Evolutionary conservation across 2,797 vertebrate species (phyloP), one percentile per base, ranked within the genome.

Genomic region (Ambastaia sidthimunki): DNA sequence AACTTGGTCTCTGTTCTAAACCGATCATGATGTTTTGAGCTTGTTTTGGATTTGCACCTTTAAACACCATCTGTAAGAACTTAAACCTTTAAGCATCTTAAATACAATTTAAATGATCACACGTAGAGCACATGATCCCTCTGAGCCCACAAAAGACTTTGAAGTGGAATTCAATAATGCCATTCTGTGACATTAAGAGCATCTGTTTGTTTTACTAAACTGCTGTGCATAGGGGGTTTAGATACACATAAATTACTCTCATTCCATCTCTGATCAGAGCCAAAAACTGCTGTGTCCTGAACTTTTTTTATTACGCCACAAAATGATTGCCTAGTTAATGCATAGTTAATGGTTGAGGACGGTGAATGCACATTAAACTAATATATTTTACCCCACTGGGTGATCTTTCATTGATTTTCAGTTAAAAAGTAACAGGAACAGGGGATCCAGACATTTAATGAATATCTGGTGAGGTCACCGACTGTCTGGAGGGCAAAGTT

Each of bases 401-500:
- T 62, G 79, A 80, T 62, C 55, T 71, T 73, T 47, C 7, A 76
- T 85, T 34, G 74, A 72, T 70, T 80, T 77, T 25, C 7, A 55
- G 85, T 86, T 87, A 84, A 83, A 86, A 65, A 78, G 78, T 85
- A 84, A 85, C 84, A 77, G 73, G 37, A 50, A 74, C 1, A 37
- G 9, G 44, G 50, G 47, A 84, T 37, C 48, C 76, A 85, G 83
- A 86, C 87, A 66, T 74, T 80, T 82, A 59, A 68, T 50, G 41
- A 59, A 52, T 71, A 72, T 63, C 78, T 67, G 21, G 1, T 12
- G 47, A 48, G 75, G 82, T 76, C 70, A 31, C 79, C 71, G 74
- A 84, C 80, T 79, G 81, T 88, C 85, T 85, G 72, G 75, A 75
- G 82, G 52, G 44, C 80, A 81, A 87, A 85, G 86, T 87, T 74